These are phyloP conservation scores for Rhyacophila evoluta DNA, from an alignment of 2,888 invertebrate species.

Conservation along the genomic window DNA sequence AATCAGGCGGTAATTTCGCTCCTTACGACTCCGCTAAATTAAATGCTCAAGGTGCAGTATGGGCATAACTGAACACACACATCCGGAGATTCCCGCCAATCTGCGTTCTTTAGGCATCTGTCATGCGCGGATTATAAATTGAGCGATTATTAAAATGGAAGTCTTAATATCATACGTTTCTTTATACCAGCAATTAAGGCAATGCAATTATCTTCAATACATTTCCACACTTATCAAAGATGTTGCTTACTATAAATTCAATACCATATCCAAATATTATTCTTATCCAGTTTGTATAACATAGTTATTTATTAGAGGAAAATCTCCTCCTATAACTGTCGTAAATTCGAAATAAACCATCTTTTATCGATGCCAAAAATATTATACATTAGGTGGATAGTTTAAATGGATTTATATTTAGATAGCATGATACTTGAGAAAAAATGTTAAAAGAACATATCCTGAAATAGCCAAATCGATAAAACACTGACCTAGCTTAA, in stretches of 20 bases:
- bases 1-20: slow-evolving; percentile 35
- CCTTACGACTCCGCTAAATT: slow-evolving; percentile 15
- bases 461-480: no score
- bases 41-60: slow-evolving; percentile 24
- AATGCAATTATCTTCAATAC: not conserved
- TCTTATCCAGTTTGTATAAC: no score
- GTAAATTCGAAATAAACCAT: no score
- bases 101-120: not conserved
- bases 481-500: no score
- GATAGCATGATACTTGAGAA: no score
- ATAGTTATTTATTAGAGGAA: no score
- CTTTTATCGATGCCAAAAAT: no score
- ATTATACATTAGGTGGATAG: no score
- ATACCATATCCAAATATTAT: no score
- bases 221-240: not conserved
- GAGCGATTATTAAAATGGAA: slow-evolving; percentile 1
- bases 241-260: not conserved
- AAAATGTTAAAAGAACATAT: no score
- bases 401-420: no score
- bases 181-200: not conserved
- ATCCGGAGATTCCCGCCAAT: slow-evolving; percentile 14
- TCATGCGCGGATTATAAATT: not conserved
- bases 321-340: no score
- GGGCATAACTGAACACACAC: not conserved
- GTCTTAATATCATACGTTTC: not conserved